These are phyloP conservation scores for Apodemus agrarius DNA, from an alignment of 2,797 vertebrate genomes.

Conservation along the genomic window DNA sequence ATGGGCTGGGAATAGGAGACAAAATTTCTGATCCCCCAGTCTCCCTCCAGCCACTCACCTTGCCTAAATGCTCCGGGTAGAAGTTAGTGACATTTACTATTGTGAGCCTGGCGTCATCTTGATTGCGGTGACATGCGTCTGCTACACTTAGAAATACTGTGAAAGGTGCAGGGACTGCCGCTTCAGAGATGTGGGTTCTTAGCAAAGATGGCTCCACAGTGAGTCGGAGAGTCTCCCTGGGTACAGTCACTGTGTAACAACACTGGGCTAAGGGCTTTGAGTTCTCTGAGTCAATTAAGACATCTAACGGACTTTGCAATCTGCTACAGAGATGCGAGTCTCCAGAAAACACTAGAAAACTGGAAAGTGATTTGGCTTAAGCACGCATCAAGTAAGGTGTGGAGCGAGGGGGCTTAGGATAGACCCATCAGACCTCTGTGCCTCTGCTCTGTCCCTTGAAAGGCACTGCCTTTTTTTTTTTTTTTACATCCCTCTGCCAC, in stretches of 20 bases:
- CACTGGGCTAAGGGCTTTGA: not conserved
- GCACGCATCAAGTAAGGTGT: not conserved
- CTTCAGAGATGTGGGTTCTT: constrained; percentile 7
- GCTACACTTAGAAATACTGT: not conserved
- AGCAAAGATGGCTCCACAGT: not conserved
- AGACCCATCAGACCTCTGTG: not conserved
- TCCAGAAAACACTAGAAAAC: not conserved
- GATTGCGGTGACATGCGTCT: constrained; percentile 6
- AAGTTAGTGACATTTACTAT: constrained; percentile 60
- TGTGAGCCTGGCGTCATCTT: constrained; percentile 7
- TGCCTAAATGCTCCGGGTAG: constrained; percentile 9
- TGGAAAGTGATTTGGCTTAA: not conserved
- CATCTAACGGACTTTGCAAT: not conserved
- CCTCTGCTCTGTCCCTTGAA: not conserved
- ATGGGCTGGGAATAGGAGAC: constrained; percentile 74
- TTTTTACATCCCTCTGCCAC: not conserved
- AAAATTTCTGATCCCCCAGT: constrained; percentile 56
- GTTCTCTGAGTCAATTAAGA: constrained; percentile 40
- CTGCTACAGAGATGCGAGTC: not conserved
- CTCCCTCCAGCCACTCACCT: constrained; percentile 58
- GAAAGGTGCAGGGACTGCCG: constrained; percentile 23
- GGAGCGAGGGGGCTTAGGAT: fast-evolving
- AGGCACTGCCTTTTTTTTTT: not conserved
- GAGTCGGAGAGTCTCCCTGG: not conserved
- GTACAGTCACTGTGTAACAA: constrained; percentile 13